phyloP scores from a whole-genome alignment of 2,888 invertebrate genomes.

The Matsumyia berberina region DNA sequence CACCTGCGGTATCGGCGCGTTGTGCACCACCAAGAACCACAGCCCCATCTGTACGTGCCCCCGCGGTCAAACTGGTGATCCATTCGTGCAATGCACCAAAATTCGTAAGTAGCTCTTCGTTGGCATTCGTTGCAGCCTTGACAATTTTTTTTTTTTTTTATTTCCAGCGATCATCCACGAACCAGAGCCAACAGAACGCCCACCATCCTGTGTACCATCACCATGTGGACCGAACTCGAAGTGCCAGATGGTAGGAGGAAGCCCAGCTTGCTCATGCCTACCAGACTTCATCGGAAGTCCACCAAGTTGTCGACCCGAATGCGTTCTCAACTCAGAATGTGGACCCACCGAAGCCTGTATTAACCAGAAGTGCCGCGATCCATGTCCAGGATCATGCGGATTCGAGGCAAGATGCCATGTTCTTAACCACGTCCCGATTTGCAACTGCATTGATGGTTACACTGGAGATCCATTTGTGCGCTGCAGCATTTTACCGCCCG shows the following conservation, averaged over 20 bases:
- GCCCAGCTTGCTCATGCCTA: conserved; percentile 91
- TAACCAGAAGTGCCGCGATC: conserved; percentile 92
- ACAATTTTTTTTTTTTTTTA: conserved; percentile 17
- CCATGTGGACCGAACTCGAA: conserved; percentile 94
- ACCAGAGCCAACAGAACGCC: conserved; percentile 86
- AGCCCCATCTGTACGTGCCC: conserved; percentile 95
- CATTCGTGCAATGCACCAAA: conserved; percentile 90
- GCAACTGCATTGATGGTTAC: conserved; percentile 90
- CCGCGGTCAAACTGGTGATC: conserved; percentile 93
- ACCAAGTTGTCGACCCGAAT: conserved; percentile 92
- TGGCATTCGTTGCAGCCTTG: neutral
- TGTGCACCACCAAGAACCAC: conserved; percentile 93
- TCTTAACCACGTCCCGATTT: conserved; percentile 92
- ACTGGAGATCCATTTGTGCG: conserved; percentile 92
- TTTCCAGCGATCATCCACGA: conserved; percentile 78
- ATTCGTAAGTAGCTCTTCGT: conserved; percentile 87
- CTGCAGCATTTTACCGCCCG: conserved; percentile 87
- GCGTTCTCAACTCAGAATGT: conserved; percentile 92
- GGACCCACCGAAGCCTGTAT: conserved; percentile 91
- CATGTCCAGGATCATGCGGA: conserved; percentile 93
- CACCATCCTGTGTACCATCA: conserved; percentile 91
- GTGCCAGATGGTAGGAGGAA: conserved; percentile 90
- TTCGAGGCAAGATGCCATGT: conserved; percentile 91
- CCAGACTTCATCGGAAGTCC: conserved; percentile 92
- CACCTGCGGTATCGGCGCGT: conserved; percentile 93